Percentiles rank a stretch among this genome's conserved stretches.
These are phyloP conservation scores for Papilio demoleus DNA, from an alignment of 2,888 invertebrate genomes.

Conservation along the genomic window DNA sequence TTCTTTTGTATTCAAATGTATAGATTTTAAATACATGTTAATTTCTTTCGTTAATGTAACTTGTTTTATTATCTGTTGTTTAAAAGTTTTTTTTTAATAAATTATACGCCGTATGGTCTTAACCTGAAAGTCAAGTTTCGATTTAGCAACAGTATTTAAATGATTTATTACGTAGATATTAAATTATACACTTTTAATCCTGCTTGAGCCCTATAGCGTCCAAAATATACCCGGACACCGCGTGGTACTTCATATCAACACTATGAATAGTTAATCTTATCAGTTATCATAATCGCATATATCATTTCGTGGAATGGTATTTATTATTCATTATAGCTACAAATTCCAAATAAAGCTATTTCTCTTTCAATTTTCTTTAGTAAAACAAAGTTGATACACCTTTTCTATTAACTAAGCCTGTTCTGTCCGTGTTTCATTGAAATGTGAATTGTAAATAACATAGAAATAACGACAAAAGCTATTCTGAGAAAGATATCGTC, in stretches of 20 bases:
- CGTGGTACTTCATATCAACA: constrained; percentile 6
- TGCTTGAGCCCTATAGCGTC: not conserved
- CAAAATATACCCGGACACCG: not conserved
- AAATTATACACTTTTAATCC: not conserved
- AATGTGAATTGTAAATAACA: constrained; percentile 42
- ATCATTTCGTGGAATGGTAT: constrained; percentile 34
- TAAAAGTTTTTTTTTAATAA: too few species aligned
- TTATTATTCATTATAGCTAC: constrained; percentile 13
- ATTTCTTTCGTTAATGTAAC: not conserved
- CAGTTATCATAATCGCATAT: constrained; percentile 12
- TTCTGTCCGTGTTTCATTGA: constrained; percentile 30
- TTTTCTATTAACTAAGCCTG: constrained; percentile 9
- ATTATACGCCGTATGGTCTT: too few species aligned
- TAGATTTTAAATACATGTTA: not conserved
- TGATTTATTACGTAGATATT: not conserved
- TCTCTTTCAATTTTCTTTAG: not conserved
- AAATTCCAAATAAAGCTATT: constrained; percentile 3
- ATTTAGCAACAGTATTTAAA: too few species aligned
- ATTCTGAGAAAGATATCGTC: constrained; percentile 59
- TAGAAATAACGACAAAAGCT: constrained; percentile 49
- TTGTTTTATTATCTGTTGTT: not conserved
- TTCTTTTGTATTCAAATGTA: not conserved
- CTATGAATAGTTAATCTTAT: constrained; percentile 23
- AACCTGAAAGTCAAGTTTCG: too few species aligned
- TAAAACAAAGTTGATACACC: constrained; percentile 6